phyloP scores from a whole-genome alignment of 2,888 invertebrate species.

The Brachypalpus laphriformis region DNA sequence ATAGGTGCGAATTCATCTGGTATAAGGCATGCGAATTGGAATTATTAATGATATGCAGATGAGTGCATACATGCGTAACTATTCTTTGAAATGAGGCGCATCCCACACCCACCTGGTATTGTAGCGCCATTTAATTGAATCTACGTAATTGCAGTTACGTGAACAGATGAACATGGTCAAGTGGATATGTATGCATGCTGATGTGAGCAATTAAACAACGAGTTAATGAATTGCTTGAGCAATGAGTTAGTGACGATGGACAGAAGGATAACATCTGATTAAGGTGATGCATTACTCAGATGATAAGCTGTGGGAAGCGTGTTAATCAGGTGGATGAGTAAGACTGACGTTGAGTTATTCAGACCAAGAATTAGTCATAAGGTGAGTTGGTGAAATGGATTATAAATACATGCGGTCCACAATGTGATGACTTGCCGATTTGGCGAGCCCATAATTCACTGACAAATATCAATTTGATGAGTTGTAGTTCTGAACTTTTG shows the following conservation, averaged over 20 bases:
- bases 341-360: slow-evolving; percentile 36
- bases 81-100: neutral
- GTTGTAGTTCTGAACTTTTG: neutral
- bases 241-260: neutral
- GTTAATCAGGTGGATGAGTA: slow-evolving; percentile 41
- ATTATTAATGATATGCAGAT: neutral
- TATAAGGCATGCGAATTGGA: neutral
- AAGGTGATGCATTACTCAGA: slow-evolving; percentile 47
- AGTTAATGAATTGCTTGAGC: neutral
- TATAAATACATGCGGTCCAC: slow-evolving; percentile 19
- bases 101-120: neutral
- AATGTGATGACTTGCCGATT: slow-evolving; percentile 44
- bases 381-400: slow-evolving; percentile 22
- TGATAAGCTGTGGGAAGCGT: slow-evolving; percentile 19
- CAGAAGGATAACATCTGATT: slow-evolving; percentile 26
- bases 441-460: slow-evolving; percentile 19
- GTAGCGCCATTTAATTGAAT: neutral
- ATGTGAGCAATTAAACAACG: neutral
- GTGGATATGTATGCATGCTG: neutral
- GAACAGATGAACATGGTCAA: neutral
- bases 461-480: slow-evolving; percentile 15
- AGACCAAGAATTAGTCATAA: slow-evolving; percentile 45
- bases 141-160: neutral
- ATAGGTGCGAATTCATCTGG: too few species aligned
- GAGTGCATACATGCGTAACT: too few species aligned